Evolutionary conservation across 2,888 invertebrate genomes (phyloP), one percentile per base, ranked within the genome.

Genomic region (Clistopyga incitator): DNA sequence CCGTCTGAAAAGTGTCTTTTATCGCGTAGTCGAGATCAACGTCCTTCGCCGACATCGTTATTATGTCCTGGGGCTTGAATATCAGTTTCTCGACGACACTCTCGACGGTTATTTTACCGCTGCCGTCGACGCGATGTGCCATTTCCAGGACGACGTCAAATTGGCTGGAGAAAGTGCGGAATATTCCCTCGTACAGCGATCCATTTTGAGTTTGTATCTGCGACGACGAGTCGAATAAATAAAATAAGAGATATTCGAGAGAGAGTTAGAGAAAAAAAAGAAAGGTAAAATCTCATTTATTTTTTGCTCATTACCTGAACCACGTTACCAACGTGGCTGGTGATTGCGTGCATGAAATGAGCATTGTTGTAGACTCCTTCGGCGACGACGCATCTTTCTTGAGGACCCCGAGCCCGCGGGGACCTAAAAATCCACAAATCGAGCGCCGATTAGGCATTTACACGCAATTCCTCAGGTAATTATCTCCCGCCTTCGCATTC

Each of bases 361-460:
- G 96, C 96, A 95, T 98, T 98, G 91, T 96, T 97, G 93, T 98
- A 98, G 77, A 98, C 96, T 85, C 98, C 98, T 92, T 98, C 98
- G 20, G 96, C 95, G 86, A 95, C 94, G 87, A 96, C 95, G 59
- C 94, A 94, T 90, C 97, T 95, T 80, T 94, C 94, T 81, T 92
- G 93, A 13, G 92, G 90, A 47, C 92, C 92, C 87, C 94, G 92
- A 88, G 95, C 95, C 91, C 97, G 95, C 87, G 96, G 96, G 89
- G 96, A 95, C 94, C 96, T 96, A 92, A 10, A 89, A 88, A 56
- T 38, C n/a, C 20, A 59, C 6, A 70, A 50, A 29, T 56, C 10
- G 61, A 74, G 61, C 50, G 29, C 4, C 29, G 29, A 29, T 29
- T 29, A 29, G 29, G n/a, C n/a, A n/a, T n/a, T n/a, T n/a, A n/a